Conservation (phyloP, 2,888 invertebrate genomes). For the Eurytoma adleriae region DNA sequence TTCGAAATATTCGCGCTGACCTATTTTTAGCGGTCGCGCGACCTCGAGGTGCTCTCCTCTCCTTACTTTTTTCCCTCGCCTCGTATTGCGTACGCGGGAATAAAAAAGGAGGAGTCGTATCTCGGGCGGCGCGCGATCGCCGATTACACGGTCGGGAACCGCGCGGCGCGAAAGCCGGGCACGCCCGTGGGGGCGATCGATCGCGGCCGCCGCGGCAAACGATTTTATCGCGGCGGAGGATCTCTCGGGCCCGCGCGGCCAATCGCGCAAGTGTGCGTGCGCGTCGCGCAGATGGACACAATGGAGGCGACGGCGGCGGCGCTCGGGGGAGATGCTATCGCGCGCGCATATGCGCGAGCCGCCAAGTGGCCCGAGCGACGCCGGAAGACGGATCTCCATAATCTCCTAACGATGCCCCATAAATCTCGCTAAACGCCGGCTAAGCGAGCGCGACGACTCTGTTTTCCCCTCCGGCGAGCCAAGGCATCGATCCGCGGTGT, state of each 20-base stretch:
- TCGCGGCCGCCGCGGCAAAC: conserved; percentile 10
- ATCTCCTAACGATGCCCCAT: conserved; percentile 53
- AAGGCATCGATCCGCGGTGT: background rate
- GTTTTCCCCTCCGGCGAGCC: background rate
- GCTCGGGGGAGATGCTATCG: background rate
- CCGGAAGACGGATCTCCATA: conserved; percentile 54
- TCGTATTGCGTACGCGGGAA: background rate
- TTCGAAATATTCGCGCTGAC: conserved; percentile 37
- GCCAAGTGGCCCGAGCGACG: conserved; percentile 23
- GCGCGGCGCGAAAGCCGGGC: conserved; percentile 5
- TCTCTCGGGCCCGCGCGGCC: conserved; percentile 14
- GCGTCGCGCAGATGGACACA: background rate
- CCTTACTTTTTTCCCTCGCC: background rate
- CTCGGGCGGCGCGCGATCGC: conserved; percentile 18
- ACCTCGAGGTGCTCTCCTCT: conserved; percentile 1
- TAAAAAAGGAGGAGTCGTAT: background rate
- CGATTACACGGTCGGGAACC: conserved; percentile 25
- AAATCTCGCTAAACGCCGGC: conserved; percentile 44
- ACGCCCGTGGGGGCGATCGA: conserved; percentile 40
- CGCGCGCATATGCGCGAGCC: background rate
- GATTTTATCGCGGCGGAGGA: conserved; percentile 40
- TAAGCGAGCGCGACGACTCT: conserved; percentile 16
- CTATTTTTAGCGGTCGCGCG: background rate
- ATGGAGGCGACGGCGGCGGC: background rate
- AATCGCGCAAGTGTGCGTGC: conserved; percentile 20